Evolutionary conservation across 2,113 vertebrate genomes (phyloP).

Genomic region (Beaufortia kweichowensis): DNA sequence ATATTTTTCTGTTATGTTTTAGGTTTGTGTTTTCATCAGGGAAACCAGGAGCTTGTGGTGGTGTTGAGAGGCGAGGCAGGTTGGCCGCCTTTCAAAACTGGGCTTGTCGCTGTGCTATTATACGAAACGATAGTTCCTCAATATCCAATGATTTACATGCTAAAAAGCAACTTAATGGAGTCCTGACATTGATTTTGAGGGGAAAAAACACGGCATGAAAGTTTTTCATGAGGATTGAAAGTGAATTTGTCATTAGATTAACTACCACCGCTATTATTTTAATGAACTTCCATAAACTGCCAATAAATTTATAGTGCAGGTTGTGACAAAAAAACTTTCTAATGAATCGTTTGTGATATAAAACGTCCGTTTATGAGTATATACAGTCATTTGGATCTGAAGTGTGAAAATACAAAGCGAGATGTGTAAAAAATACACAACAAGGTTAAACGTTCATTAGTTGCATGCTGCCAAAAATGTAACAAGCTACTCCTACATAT

Average conservation of each 20-base stretch:
- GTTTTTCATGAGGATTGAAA: background rate
- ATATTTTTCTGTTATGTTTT: background rate
- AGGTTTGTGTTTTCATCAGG: background rate
- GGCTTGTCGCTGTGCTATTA: background rate
- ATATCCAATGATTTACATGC: background rate
- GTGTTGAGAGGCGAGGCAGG: no score
- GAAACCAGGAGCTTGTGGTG: background rate
- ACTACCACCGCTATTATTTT: background rate
- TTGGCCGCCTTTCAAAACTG: background rate
- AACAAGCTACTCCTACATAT: background rate
- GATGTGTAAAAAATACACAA: background rate
- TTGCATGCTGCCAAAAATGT: background rate
- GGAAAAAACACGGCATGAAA: background rate
- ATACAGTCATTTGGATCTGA: background rate
- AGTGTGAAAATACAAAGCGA: background rate
- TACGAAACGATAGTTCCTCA: slow-evolving; percentile 3
- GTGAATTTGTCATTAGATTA: background rate
- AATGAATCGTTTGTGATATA: slow-evolving; percentile 1
- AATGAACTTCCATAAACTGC: slow-evolving; percentile 1
- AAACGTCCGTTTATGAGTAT: background rate
- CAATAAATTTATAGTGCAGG: background rate
- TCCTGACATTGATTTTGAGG: slow-evolving; percentile 10
- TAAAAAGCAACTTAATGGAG: background rate
- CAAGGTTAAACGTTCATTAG: slow-evolving; percentile 19
- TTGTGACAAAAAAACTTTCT: slow-evolving; percentile 4